A percentile compares a stretch with the other conserved stretches of the same genome.
phyloP scores from a whole-genome alignment of 2,888 invertebrate species.

The Noctuana brunneofusca region DNA sequence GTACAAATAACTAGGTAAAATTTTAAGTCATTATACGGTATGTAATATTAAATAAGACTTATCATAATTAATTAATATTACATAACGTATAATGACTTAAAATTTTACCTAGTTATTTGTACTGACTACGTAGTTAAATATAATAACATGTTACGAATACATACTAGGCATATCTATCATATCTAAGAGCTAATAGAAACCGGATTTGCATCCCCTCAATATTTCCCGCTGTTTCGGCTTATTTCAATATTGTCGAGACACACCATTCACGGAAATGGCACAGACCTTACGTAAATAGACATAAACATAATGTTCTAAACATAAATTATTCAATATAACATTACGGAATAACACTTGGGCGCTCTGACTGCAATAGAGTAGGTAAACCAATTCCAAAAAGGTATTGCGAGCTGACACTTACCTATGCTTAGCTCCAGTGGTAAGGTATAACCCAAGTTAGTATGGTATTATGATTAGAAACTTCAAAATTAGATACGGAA shows the following conservation, averaged over 20 bases:
- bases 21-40: no score
- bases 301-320: conserved; percentile 57
- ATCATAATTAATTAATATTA: no score
- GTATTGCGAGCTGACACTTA: conserved; percentile 20
- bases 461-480: not conserved
- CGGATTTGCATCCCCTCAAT: conserved; percentile 30
- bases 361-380: conserved; percentile 30
- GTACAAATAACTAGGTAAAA: no score
- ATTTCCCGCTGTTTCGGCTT: conserved; percentile 47
- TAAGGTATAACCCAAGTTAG: not conserved
- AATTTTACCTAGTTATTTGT: no score
- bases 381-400: conserved; percentile 26
- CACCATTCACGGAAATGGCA: conserved; percentile 56
- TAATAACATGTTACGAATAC: no score
- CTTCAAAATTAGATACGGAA: not conserved
- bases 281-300: conserved; percentile 60
- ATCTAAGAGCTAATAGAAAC: conserved; percentile 30
- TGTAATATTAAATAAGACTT: no score
- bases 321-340: conserved; percentile 51
- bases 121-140: no score
- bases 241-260: conserved; percentile 56
- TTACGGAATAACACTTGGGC: conserved; percentile 39
- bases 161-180: not conserved
- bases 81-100: no score
- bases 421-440: not conserved